Evolutionary conservation across 2,113 vertebrate species (phyloP), one percentile per base, ranked within the genome.

Genomic region (Bostrychus sinensis): DNA sequence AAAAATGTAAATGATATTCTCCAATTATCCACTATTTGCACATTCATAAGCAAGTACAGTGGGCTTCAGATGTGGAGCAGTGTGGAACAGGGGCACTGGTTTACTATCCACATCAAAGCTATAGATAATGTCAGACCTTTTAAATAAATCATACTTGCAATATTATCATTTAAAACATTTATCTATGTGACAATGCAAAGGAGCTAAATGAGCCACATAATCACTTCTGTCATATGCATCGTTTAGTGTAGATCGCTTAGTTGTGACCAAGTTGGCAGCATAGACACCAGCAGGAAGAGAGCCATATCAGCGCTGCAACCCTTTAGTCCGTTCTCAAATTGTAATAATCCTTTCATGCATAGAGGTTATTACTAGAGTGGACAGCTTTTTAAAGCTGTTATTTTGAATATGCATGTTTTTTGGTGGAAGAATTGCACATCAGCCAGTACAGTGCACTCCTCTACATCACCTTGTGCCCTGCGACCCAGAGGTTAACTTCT

Each of bases 201-300:
- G 20, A 70, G 70, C 34, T 26, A 25, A 73, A 75, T 50, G 63
- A 55, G 50, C 41, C 34, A 19, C 41, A 39, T 75, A 28, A 75
- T 62, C 58, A 54, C 41, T 48, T 68, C 72, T 80, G 77, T 82
- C 79, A 75, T 72, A 70, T 1, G 14, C 63, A 62, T 69, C 62
- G 69, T 77, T 71, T 73, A 71, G 64, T 76, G 62, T 20, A 10
- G 56, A 80, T 83, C 63, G 66, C 59, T 81, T 77, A 66, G 57
- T 66, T 56, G 60, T 72, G 73, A 80, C 73, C 72, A 62, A 70
- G 77, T 16, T 75, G 81, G 75, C 81, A 78, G 38, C 58, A n/a
- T 62, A 61, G 62, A 81, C 67, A 67, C 62, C 72, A 70, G 77
- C 60, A 73, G 77, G 72, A 77, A 77, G 57, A 41, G 38, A 61